These are phyloP conservation scores for Caretta caretta DNA, from an alignment of 2,113 vertebrate species.

Conservation along the genomic window DNA sequence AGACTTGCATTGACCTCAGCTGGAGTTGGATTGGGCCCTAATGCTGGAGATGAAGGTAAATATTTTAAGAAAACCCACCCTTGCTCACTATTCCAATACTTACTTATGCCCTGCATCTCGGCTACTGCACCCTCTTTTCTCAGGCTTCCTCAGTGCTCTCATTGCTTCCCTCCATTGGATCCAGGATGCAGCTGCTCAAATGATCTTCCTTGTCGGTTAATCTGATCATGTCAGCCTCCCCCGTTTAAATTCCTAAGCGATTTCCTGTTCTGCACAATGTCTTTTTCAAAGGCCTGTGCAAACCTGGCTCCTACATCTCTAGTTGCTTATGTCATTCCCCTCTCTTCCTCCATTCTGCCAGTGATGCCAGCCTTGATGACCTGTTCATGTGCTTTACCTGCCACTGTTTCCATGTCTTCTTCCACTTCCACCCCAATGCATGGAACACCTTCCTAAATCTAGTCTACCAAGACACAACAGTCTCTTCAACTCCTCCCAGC, in stretches of 20 bases:
- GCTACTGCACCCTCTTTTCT: background rate
- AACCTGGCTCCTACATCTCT: background rate
- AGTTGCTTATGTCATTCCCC: background rate
- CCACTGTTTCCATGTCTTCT: background rate
- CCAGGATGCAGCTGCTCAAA: background rate
- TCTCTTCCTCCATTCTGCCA: background rate
- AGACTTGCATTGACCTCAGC: background rate
- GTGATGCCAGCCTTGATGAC: background rate
- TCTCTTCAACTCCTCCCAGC: background rate
- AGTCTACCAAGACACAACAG: background rate
- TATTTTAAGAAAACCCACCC: background rate
- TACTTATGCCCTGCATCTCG: background rate
- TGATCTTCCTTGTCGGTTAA: background rate
- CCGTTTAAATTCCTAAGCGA: background rate
- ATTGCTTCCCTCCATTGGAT: background rate
- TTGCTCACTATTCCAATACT: background rate
- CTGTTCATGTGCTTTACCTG: background rate
- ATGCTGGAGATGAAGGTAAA: background rate
- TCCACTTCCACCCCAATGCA: background rate
- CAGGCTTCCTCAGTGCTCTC: background rate
- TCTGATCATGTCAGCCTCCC: background rate
- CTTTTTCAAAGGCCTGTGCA: background rate
- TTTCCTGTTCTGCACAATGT: background rate
- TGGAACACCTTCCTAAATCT: accelerated
- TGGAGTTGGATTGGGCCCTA: background rate